A percentile compares a stretch with the other conserved stretches of the same genome.
phyloP scores from a whole-genome alignment of 2,888 invertebrate species.

The Nomada ruficornis region DNA sequence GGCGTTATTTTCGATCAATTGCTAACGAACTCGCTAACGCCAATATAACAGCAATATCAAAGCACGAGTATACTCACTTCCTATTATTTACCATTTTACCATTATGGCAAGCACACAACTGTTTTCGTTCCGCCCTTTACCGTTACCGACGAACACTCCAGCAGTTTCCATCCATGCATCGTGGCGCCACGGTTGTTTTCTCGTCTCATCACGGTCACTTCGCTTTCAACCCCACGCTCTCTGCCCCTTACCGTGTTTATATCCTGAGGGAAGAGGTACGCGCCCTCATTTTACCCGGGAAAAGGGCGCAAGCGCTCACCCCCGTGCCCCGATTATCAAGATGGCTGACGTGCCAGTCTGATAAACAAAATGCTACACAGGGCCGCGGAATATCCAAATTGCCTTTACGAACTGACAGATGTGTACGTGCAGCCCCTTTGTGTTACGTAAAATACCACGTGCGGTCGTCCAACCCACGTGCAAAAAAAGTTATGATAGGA shows the following conservation, averaged over 20 bases:
- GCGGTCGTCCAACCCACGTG: constrained; percentile 51
- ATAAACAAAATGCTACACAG: constrained; percentile 74
- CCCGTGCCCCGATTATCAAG: constrained; percentile 54
- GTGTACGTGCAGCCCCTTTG: constrained; percentile 59
- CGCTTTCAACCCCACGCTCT: background rate
- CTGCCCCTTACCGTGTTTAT: constrained; percentile 33
- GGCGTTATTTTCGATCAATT: no score
- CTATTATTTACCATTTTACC: no score
- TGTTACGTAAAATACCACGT: constrained; percentile 53
- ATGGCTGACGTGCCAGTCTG: constrained; percentile 71
- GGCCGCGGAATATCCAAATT: constrained; percentile 38
- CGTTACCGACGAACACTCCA: background rate
- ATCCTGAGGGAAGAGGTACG: constrained; percentile 64
- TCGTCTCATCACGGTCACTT: background rate
- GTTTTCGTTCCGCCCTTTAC: no score
- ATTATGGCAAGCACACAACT: no score
- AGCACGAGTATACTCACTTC: no score
- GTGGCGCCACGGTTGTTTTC: constrained; percentile 53
- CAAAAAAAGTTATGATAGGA: constrained; percentile 22
- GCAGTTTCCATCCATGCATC: background rate
- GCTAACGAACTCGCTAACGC: no score
- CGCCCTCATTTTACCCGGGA: constrained; percentile 43
- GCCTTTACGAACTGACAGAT: constrained; percentile 36
- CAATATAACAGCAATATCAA: no score
- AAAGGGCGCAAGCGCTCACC: constrained; percentile 67